Base-by-base conservation (phyloP, 1,140 invertebrate genomes). In the Lordiphosa collinella region DNA sequence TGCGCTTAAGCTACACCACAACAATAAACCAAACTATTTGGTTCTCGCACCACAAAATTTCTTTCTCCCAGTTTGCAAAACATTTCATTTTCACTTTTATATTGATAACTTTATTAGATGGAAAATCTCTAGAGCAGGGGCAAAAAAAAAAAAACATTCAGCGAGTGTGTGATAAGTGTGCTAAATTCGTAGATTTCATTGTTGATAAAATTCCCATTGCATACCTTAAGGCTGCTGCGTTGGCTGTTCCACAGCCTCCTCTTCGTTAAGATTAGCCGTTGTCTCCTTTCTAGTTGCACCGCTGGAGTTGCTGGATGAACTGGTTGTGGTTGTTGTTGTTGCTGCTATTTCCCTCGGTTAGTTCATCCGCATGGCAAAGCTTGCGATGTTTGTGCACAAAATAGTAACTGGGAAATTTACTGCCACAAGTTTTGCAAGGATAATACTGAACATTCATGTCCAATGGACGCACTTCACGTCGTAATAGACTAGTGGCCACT, bases 381-480 rank as follows among this genome's bases (percentile, higher is more conserved):
- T 96, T 96, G 16, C 95, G 90, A 89, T 97, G 96, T 76, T 97
- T 97, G 86, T 97, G 96, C 3, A 97, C 96, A 90, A 97, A 97
- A 87, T 97, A 97, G 82, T 97, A 97, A 66, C 95, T 96, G 0
- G 96, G 96, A 84, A 97, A 97, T 90, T 96, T 97, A 82, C 92
- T 95, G 14, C 96, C 96, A 89, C 96, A 97, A 0, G 94, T 96
- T 89, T 97, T 97, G 90, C 96, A 97, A 0, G 96, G 95, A 89
- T 96, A 97, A 90, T 96, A 97, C 87, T 97, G 95, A 0, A 96
- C 93, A 71, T 96, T 95, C 84, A 96, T 91, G 68, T 96, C 94
- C 12, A 94, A 78, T 0, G 93, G 89, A 48, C 92, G 90, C 2
- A 94, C 92, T 62, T 92, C 92, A 8, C 91, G 89, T 10, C 86